These are phyloP conservation scores for Morpho deidamia DNA, from an alignment of 2,888 invertebrate genomes.

Conservation along the genomic window DNA sequence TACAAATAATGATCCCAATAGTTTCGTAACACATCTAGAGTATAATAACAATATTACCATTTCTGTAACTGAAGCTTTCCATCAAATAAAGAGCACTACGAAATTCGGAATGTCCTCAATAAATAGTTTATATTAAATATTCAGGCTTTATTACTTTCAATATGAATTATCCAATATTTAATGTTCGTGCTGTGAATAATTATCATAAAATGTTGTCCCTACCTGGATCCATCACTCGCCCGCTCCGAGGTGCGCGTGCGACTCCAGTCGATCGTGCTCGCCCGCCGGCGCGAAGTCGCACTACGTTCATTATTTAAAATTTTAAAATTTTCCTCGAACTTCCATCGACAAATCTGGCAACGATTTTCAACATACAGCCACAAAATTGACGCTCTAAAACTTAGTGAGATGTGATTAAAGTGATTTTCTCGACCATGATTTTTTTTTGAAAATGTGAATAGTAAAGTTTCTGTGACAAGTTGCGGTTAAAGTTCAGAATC, in stretches of 20 bases:
- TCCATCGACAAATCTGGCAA: constrained; percentile 1
- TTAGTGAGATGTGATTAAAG: constrained; percentile 13
- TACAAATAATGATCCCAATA: too few species aligned
- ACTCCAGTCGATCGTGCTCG: constrained; percentile 65
- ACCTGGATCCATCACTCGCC: constrained; percentile 45
- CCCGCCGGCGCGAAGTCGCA: constrained; percentile 50
- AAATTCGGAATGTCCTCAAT: too few species aligned
- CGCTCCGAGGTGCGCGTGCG: constrained; percentile 61
- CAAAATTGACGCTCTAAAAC: constrained; percentile 10
- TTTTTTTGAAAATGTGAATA: constrained; percentile 27
- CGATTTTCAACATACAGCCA: background rate
- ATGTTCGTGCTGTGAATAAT: background rate
- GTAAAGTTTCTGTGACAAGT: constrained; percentile 53
- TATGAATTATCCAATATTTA: too few species aligned
- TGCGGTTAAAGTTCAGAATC: constrained; percentile 55
- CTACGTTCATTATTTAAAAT: constrained; percentile 40
- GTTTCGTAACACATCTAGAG: too few species aligned
- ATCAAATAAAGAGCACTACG: too few species aligned
- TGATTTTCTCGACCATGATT: constrained; percentile 10
- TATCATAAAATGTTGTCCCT: constrained; percentile 41
- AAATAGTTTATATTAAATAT: too few species aligned
- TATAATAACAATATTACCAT: too few species aligned
- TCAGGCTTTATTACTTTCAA: too few species aligned
- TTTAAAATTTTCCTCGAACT: constrained; percentile 13
- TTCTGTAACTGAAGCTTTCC: too few species aligned